Percentiles rank a stretch among this genome's conserved stretches.
Conservation (phyloP, 2,888 invertebrate species). For the Oscheius sp. region DNA sequence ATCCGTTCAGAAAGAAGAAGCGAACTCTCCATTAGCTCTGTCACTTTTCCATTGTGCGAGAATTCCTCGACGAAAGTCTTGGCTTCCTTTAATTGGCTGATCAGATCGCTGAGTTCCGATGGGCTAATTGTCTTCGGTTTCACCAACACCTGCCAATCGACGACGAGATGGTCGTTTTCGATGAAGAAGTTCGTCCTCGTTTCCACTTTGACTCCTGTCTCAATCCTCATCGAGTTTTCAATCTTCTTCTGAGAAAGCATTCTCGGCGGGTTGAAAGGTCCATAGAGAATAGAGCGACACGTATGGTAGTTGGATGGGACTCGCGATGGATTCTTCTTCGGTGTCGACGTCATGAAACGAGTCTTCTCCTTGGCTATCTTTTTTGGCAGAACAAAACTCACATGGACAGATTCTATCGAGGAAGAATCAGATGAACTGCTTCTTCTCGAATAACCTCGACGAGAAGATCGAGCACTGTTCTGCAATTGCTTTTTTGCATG, state of each 20-base stretch:
- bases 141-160: not conserved
- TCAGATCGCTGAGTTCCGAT: not conserved
- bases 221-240: conserved; percentile 32
- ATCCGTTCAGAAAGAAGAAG: not conserved
- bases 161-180: not conserved
- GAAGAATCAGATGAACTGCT: too few relatives aligned
- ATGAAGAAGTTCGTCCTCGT: not conserved
- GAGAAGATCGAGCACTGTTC: too few relatives aligned
- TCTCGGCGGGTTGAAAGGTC: not conserved
- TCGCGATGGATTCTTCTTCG: too few relatives aligned
- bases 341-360: too few relatives aligned
- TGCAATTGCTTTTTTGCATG: too few relatives aligned
- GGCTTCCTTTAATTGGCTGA: not conserved
- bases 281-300: too few relatives aligned
- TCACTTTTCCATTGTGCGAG: not conserved
- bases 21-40: not conserved
- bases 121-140: not conserved
- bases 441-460: too few relatives aligned
- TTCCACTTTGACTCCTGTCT: not conserved
- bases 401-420: too few relatives aligned
- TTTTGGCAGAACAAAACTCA: too few relatives aligned
- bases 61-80: not conserved
- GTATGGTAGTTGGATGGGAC: too few relatives aligned
- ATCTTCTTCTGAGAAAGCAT: conserved; percentile 30
- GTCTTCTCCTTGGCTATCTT: too few relatives aligned